A percentile compares a stretch with the other conserved stretches of the same genome.
phyloP scores from a whole-genome alignment of 2,113 vertebrate species.

The Pongo abelii region DNA sequence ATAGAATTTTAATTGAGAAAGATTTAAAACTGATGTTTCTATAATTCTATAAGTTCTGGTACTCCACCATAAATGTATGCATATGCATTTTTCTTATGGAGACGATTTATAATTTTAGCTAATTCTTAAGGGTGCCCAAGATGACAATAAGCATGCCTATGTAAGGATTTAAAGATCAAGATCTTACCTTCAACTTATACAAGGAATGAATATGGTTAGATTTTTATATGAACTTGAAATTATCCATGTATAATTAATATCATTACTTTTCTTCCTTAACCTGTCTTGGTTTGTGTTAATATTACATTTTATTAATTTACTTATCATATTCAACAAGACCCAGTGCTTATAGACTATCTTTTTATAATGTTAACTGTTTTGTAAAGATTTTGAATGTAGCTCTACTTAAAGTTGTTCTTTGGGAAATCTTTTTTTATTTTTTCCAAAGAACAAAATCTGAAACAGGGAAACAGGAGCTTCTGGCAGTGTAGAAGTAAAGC shows the following conservation, averaged over 20 bases:
- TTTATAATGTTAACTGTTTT: conserved; percentile 62
- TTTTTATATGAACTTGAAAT: conserved; percentile 29
- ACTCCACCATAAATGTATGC: neutral
- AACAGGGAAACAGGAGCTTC: conserved; percentile 70
- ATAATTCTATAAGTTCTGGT: neutral
- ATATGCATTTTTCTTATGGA: conserved; percentile 8
- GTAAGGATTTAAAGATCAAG: neutral
- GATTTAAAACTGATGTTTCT: neutral
- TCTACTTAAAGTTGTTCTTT: conserved; percentile 73
- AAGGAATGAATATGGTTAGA: neutral
- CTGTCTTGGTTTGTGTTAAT: conserved; percentile 71
- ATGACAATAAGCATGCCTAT: conserved; percentile 25
- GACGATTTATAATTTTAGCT: conserved; percentile 15
- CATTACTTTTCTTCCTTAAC: neutral
- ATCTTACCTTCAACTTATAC: neutral
- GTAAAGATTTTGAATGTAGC: conserved; percentile 62
- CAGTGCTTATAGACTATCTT: conserved; percentile 66
- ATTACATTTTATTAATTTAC: conserved; percentile 76
- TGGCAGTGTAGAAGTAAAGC: conserved; percentile 71
- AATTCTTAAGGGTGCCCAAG: neutral
- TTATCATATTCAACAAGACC: conserved; percentile 57
- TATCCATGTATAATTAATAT: neutral
- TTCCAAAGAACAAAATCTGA: conserved; percentile 29
- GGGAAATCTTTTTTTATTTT: conserved; percentile 17
- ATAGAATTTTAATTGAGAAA: conserved; percentile 33